Conservation (phyloP, 1,140 invertebrate species). For the Halictus rubicundus region DNA sequence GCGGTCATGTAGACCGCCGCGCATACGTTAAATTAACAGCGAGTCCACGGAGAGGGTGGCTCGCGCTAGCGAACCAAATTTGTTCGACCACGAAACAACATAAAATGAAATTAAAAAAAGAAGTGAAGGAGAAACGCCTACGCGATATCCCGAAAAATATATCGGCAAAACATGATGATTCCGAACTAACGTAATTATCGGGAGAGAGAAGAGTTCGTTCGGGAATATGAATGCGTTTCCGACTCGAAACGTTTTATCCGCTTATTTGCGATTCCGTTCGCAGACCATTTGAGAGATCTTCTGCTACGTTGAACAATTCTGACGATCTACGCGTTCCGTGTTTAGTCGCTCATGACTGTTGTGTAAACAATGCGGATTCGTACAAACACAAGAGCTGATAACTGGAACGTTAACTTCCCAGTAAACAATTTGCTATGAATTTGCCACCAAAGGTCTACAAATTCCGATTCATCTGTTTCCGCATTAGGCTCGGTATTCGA, state of each 20-base stretch:
- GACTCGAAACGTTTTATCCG: constrained; percentile 18
- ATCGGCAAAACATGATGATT: constrained; percentile 19
- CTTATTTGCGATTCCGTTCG: constrained; percentile 23
- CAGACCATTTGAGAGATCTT: constrained; percentile 22
- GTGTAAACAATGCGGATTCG: constrained; percentile 2
- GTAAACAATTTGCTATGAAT: no score
- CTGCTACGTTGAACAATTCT: constrained; percentile 20
- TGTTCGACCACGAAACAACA: constrained; percentile 22
- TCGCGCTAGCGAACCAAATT: not conserved
- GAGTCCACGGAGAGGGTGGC: not conserved
- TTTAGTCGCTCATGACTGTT: not conserved
- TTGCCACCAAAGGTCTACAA: no score
- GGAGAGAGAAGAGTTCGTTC: not conserved
- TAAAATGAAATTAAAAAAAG: not conserved
- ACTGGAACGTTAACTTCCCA: constrained; percentile 5
- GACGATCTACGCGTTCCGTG: not conserved
- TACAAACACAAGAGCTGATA: constrained; percentile 1
- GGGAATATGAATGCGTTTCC: constrained; percentile 12
- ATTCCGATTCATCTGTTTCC: no score
- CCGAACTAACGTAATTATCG: constrained; percentile 21
- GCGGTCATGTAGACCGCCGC: constrained; percentile 29
- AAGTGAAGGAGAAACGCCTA: not conserved
- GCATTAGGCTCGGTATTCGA: no score
- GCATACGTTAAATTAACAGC: constrained; percentile 38
- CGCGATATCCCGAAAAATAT: not conserved